A percentile compares a stretch with the other conserved stretches of the same genome.
phyloP scores from a whole-genome alignment of 2,113 vertebrate genomes.

The Amazona guildingii region DNA sequence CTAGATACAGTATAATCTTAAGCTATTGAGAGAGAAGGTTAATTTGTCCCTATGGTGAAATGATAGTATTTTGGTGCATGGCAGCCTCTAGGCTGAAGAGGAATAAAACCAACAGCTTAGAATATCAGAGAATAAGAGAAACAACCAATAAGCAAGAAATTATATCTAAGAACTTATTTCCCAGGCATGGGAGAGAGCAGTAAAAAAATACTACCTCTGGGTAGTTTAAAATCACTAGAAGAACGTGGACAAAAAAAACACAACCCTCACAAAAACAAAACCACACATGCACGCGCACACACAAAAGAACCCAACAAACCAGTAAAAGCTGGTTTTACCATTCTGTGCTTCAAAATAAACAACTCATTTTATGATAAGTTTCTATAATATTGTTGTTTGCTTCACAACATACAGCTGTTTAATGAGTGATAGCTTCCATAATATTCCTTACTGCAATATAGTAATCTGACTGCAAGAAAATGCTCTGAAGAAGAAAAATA shows the following conservation, averaged over 20 bases:
- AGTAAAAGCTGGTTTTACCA: background rate
- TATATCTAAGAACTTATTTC: background rate
- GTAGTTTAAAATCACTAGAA: background rate
- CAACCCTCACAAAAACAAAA: background rate
- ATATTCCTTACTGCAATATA: background rate
- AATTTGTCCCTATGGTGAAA: background rate
- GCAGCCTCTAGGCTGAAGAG: background rate
- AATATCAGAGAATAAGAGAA: background rate
- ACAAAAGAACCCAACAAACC: background rate
- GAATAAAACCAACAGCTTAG: background rate
- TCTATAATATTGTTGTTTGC: slow-evolving; percentile 61
- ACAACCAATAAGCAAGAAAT: background rate
- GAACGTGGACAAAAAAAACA: background rate
- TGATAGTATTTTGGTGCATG: background rate
- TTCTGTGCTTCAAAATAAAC: slow-evolving; percentile 20
- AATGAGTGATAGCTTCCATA: slow-evolving; percentile 48
- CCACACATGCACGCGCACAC: background rate
- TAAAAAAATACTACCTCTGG: background rate
- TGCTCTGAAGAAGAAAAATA: slow-evolving; percentile 8
- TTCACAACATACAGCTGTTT: slow-evolving; percentile 48
- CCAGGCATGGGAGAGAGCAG: background rate
- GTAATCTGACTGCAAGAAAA: slow-evolving; percentile 18
- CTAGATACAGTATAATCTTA: background rate
- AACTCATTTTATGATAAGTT: slow-evolving; percentile 43
- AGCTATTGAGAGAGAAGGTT: background rate